Conservation (phyloP, 1,140 invertebrate genomes). For the Episyrphus balteatus region DNA sequence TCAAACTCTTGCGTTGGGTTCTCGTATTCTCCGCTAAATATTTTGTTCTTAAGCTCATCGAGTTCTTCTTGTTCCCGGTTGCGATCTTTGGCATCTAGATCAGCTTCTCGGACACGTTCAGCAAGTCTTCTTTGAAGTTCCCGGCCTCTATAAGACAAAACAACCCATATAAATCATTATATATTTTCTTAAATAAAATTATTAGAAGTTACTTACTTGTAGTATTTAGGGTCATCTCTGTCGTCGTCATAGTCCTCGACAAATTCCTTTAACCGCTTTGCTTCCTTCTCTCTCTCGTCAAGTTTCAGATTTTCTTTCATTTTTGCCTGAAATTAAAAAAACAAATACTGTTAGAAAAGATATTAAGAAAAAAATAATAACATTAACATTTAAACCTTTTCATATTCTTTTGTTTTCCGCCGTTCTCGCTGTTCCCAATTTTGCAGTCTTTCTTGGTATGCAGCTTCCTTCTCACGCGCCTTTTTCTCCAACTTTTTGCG, state of each 20-base stretch:
- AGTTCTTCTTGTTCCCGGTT: conserved; percentile 86
- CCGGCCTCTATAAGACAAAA: conserved; percentile 53
- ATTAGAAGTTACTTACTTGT: conserved; percentile 53
- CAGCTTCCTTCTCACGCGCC: conserved; percentile 84
- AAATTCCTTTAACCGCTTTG: conserved; percentile 90
- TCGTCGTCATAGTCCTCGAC: conserved; percentile 98
- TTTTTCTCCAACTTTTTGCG: conserved; percentile 81
- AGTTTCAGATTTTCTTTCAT: conserved; percentile 74
- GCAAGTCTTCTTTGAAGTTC: conserved; percentile 78
- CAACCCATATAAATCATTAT: neutral
- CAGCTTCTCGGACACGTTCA: conserved; percentile 84
- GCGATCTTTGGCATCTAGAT: conserved; percentile 79
- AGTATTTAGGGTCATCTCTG: conserved; percentile 92
- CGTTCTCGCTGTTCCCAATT: conserved; percentile 91
- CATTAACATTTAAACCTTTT: conserved; percentile 43
- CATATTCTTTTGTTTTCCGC: conserved; percentile 85
- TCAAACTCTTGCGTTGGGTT: conserved; percentile 77
- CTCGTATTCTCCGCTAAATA: conserved; percentile 56
- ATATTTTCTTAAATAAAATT: too few species aligned
- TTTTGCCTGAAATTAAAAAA: conserved; percentile 43
- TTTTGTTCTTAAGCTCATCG: conserved; percentile 72
- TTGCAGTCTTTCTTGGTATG: conserved; percentile 76
- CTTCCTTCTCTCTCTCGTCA: conserved; percentile 78
- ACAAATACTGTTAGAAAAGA: neutral
- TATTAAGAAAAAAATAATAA: neutral